A percentile compares a stretch with the other conserved stretches of the same genome.
phyloP scores from a whole-genome alignment of 2,888 invertebrate genomes.

The Andrena camellia region DNA sequence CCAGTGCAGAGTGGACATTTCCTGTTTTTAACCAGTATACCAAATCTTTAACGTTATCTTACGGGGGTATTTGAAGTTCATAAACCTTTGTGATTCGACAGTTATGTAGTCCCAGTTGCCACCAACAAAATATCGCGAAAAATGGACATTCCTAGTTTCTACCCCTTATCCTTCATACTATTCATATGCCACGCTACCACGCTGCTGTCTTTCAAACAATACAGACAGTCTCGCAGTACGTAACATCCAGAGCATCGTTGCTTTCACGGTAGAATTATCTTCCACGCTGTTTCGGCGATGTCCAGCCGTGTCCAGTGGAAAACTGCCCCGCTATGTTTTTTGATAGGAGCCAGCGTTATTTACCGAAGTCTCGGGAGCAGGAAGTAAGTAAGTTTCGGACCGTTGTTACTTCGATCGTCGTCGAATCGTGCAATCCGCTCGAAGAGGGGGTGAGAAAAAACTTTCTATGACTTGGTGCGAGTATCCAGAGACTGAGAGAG shows the following conservation, averaged over 20 bases:
- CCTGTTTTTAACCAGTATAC: no score
- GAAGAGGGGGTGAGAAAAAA: slow-evolving; percentile 49
- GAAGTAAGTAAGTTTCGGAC: slow-evolving; percentile 70
- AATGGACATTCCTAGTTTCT: no score
- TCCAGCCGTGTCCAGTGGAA: background rate
- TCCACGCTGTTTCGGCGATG: background rate
- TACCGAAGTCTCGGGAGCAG: slow-evolving; percentile 63
- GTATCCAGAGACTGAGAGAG: slow-evolving; percentile 35
- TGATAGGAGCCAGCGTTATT: slow-evolving; percentile 54
- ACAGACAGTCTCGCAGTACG: background rate
- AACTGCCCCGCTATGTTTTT: slow-evolving; percentile 33
- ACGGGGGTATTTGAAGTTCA: no score
- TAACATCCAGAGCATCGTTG: no score
- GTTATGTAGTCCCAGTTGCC: no score
- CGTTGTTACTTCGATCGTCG: slow-evolving; percentile 67
- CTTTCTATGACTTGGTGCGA: slow-evolving; percentile 65
- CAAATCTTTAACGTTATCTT: no score
- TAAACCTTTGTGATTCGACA: no score
- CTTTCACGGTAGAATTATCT: background rate
- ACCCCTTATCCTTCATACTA: no score
- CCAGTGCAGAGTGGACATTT: no score
- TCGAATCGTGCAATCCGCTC: slow-evolving; percentile 48
- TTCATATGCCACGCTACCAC: background rate
- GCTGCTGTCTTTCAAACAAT: background rate
- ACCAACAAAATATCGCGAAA: no score